A percentile compares a stretch with the other conserved stretches of the same genome.
Conservation (phyloP, 2,797 vertebrate genomes). For the Phataginus tetradactyla region DNA sequence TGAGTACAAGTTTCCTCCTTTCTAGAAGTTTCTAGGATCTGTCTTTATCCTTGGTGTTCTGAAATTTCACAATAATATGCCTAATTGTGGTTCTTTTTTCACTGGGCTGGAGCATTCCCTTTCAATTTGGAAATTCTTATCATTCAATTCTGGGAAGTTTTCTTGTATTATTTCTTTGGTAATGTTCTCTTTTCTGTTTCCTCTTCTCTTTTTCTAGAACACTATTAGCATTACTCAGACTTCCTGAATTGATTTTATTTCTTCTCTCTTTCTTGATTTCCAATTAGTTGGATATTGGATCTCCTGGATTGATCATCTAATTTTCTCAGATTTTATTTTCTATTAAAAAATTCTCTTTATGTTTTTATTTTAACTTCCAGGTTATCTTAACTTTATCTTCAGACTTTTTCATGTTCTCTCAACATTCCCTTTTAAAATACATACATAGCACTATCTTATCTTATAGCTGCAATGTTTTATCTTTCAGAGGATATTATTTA, state of each 20-base stretch:
- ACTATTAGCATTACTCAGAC: background rate
- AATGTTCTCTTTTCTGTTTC: background rate
- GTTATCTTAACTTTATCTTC: background rate
- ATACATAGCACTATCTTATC: background rate
- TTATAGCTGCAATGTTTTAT: background rate
- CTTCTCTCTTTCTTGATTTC: background rate
- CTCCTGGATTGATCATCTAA: background rate
- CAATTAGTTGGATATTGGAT: background rate
- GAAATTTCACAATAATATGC: background rate
- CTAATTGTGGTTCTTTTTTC: background rate
- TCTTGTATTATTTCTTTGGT: background rate
- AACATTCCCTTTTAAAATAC: background rate
- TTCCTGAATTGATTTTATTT: background rate
- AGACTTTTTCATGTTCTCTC: background rate
- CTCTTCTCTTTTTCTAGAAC: background rate
- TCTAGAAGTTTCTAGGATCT: background rate
- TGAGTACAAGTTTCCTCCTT: background rate
- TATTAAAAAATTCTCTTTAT: background rate
- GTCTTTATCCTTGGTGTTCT: background rate
- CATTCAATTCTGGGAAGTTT: background rate
- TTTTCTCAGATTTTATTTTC: background rate
- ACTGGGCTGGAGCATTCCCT: background rate
- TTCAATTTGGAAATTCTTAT: background rate
- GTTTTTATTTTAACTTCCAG: background rate
- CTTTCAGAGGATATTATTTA: background rate